Evolutionary conservation across 2,113 vertebrate species (phyloP), one percentile per base, ranked within the genome.

Genomic region (Papio anubis): DNA sequence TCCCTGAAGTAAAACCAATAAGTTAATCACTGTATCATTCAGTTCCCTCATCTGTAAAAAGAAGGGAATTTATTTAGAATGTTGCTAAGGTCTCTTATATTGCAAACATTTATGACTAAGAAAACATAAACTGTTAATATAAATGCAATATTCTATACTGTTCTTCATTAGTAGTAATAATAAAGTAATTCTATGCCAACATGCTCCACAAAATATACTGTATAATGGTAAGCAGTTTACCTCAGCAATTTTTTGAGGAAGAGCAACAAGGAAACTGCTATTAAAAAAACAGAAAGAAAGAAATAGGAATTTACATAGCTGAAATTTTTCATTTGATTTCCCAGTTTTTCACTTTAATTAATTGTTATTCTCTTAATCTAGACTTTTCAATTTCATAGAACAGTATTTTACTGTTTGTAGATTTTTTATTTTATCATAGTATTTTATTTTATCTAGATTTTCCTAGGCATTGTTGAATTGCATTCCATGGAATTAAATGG

Each of bases 1-100:
- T 85, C 30, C 9, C 32, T 3, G 30, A 5, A 40, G 6, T 18
- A 66, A 66, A 38, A 0, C 6, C 25, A 96, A 40, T 90, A 92
- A 92, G 27, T 97, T 96, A 94, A 92, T n/a, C 30, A 92, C 75
- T 92, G 7, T 76, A 52, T 86, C 43, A 96, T 72, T 93, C 79
- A 86, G 78, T 61, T 87, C 88, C 52, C 11, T 93, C 73, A 76
- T 95, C 50, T 92, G 21, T 84, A 92, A 96, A 96, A 64, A 92
- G 83, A 38, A 96, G 18, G 14, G 8, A 52, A 93, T 88, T 84
- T 97, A 21, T 79, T 82, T 86, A 83, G 75, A 64, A 3, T 92
- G 16, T 17, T 81, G 55, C 21, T 70, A 72, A 85, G 20, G 5
- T 61, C 30, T 10, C 13, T 85, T 38, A 83, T 27, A 30, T 75